phyloP scores from a whole-genome alignment of 2,888 invertebrate species.

The Coelopa pilipes region DNA sequence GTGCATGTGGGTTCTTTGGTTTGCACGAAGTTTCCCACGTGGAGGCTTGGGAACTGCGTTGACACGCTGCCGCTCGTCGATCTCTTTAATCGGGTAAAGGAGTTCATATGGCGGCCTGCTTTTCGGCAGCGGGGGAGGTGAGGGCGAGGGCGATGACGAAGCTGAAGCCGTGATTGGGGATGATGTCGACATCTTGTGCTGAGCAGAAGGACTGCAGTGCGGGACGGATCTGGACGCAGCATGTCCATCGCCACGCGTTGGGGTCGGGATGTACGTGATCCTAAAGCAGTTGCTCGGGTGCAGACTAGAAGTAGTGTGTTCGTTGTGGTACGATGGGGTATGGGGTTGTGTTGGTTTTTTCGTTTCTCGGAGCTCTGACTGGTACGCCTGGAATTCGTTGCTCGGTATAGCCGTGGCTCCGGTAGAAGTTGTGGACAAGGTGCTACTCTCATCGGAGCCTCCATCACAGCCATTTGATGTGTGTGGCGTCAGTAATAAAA shows the following conservation, averaged over 20 bases:
- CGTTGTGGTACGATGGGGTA: constrained; percentile 17
- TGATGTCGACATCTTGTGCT: constrained; percentile 26
- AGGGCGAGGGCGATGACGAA: constrained; percentile 39
- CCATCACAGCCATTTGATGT: constrained; percentile 62
- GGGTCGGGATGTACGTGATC: constrained; percentile 27
- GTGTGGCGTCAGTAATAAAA: constrained; percentile 67
- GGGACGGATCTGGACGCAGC: background rate
- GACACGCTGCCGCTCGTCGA: constrained; percentile 34
- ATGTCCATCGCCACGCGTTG: constrained; percentile 9
- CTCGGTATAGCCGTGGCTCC: constrained; percentile 64
- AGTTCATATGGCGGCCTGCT: constrained; percentile 50
- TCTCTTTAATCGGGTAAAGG: constrained; percentile 31
- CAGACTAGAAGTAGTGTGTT: constrained; percentile 38
- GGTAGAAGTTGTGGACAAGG: constrained; percentile 62
- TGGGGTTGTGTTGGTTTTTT: constrained; percentile 24
- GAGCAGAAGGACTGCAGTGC: background rate
- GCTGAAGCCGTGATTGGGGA: no score
- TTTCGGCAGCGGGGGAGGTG: constrained; percentile 51
- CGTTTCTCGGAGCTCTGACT: constrained; percentile 33
- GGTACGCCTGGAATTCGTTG: constrained; percentile 38
- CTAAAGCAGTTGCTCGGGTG: constrained; percentile 28
- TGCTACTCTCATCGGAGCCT: constrained; percentile 56
- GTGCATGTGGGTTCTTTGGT: constrained; percentile 44
- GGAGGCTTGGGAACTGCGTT: constrained; percentile 64
- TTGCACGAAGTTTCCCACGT: constrained; percentile 49